phyloP scores from a whole-genome alignment of 1,140 invertebrate genomes.

The Colletes latitarsis region DNA sequence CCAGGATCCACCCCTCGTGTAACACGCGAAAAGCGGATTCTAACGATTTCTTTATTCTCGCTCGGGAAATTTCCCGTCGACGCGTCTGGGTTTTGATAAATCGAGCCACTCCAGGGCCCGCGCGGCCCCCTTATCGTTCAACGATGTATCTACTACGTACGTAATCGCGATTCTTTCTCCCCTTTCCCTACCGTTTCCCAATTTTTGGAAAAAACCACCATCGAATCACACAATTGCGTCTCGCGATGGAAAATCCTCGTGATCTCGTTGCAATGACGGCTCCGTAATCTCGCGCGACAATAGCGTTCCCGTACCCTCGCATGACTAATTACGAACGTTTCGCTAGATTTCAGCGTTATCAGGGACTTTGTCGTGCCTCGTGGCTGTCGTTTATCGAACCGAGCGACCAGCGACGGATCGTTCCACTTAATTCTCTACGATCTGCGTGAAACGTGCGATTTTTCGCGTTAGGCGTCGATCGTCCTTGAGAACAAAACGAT shows the following conservation, averaged over 20 bases:
- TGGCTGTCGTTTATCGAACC: conserved; percentile 16
- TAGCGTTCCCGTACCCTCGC: conserved; percentile 31
- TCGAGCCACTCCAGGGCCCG: conserved; percentile 2
- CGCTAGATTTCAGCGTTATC: conserved; percentile 52
- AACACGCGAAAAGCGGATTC: background rate
- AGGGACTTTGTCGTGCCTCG: conserved; percentile 15
- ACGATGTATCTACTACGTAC: background rate
- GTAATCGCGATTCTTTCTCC: background rate
- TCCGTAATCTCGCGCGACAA: conserved; percentile 27
- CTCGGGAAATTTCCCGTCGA: background rate
- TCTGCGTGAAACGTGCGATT: background rate
- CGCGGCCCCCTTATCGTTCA: background rate
- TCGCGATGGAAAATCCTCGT: conserved; percentile 27
- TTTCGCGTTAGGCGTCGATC: no score
- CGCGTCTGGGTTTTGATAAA: conserved; percentile 19
- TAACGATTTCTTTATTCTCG: background rate
- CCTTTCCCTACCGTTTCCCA: background rate
- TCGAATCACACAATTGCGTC: no score
- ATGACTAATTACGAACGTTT: conserved; percentile 56
- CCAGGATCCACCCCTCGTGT: no score
- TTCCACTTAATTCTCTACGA: conserved; percentile 2
- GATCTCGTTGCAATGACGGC: conserved; percentile 26
- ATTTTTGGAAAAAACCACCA: conserved; percentile 13
- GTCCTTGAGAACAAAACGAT: no score
- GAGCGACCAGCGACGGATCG: conserved; percentile 17